phyloP scores from a whole-genome alignment of 2,888 invertebrate genomes.

The Eutolmus rufibarbis region DNA sequence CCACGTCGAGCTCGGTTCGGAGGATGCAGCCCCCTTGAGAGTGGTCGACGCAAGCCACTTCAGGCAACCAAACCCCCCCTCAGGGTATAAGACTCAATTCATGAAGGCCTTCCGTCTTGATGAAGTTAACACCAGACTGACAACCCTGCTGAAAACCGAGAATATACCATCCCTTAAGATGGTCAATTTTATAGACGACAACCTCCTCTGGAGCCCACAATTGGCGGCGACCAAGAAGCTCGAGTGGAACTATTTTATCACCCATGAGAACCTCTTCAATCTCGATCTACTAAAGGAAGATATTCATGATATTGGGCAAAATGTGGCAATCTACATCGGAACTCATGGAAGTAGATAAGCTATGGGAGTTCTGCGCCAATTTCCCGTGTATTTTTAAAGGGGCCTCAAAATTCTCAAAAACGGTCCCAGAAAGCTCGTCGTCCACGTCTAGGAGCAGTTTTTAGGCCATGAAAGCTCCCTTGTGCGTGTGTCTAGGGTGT shows the following conservation, averaged over 20 bases:
- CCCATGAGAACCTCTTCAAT: conserved; percentile 50
- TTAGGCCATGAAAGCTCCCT: too few species aligned
- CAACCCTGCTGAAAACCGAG: conserved; percentile 16
- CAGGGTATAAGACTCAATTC: conserved; percentile 53
- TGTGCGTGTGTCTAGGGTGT: too few species aligned
- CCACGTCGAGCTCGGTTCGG: conserved; percentile 51
- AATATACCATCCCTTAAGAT: conserved; percentile 49
- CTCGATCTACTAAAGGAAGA: conserved; percentile 51
- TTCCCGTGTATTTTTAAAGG: too few species aligned
- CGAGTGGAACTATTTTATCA: conserved; percentile 54
- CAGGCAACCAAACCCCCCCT: conserved; percentile 51
- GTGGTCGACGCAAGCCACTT: conserved; percentile 47
- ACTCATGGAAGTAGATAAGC: too few species aligned
- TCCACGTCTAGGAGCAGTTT: too few species aligned
- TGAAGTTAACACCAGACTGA: conserved; percentile 51
- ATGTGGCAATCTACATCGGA: conserved; percentile 53
- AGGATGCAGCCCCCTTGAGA: background rate
- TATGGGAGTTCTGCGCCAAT: too few species aligned
- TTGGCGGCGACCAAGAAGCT: conserved; percentile 52
- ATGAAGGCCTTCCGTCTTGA: conserved; percentile 53
- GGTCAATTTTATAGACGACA: conserved; percentile 50
- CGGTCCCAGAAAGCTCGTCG: too few species aligned
- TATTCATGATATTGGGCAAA: conserved; percentile 44
- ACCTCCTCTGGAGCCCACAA: conserved; percentile 52
- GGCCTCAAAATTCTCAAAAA: too few species aligned